phyloP scores from a whole-genome alignment of 2,888 invertebrate species.

The Steinernema scapterisci region DNA sequence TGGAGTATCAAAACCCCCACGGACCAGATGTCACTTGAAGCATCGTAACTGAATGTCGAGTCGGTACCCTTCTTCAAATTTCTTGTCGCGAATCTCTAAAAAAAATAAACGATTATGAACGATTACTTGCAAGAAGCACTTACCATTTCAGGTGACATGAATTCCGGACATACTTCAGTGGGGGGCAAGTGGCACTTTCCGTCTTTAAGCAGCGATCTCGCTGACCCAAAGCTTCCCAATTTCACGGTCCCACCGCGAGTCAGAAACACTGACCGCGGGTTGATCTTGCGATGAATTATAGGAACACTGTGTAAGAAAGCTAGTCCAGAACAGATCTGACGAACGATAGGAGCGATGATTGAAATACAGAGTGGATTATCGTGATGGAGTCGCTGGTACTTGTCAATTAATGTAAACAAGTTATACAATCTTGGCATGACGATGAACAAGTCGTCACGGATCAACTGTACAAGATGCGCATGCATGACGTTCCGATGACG shows the following conservation, averaged over 20 bases:
- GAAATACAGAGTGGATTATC: slow-evolving; percentile 48
- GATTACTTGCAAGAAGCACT: too few relatives aligned
- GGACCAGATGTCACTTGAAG: slow-evolving; percentile 2
- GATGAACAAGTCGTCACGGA: slow-evolving; percentile 43
- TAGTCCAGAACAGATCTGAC: slow-evolving; percentile 48
- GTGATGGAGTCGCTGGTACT: slow-evolving; percentile 35
- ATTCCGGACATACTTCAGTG: slow-evolving; percentile 51
- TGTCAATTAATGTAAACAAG: slow-evolving; percentile 42
- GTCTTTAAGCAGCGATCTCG: slow-evolving; percentile 37
- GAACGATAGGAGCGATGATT: slow-evolving; percentile 50
- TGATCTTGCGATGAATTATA: slow-evolving; percentile 50
- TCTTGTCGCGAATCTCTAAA: background rate
- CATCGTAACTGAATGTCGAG: background rate
- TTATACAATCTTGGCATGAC: slow-evolving; percentile 49
- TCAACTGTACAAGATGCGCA: slow-evolving; percentile 44
- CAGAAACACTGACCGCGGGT: slow-evolving; percentile 48
- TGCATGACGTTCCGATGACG: slow-evolving; percentile 52
- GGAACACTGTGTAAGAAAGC: slow-evolving; percentile 42
- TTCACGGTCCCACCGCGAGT: slow-evolving; percentile 55
- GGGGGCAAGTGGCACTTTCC: slow-evolving; percentile 23
- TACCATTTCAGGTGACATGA: slow-evolving; percentile 55
- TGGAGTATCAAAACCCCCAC: slow-evolving; percentile 48
- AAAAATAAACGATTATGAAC: too few relatives aligned
- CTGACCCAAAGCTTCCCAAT: slow-evolving; percentile 46
- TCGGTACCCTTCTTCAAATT: background rate